Percentiles rank a stretch among this genome's conserved stretches.
Conservation (phyloP, 1,140 invertebrate species). For the Drosophila burlai region DNA sequence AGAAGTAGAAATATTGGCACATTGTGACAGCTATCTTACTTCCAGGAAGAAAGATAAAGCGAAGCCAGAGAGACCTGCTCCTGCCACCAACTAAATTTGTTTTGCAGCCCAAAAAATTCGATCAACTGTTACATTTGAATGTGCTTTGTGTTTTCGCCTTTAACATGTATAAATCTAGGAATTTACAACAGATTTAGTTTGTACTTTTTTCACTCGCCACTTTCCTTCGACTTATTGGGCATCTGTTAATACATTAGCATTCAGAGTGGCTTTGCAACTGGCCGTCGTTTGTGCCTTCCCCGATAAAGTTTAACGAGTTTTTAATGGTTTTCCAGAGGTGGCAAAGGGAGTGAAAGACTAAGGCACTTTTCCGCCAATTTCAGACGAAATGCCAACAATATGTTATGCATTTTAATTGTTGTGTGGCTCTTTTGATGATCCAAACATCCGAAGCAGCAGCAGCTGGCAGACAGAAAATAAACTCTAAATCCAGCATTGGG, state of each 20-base stretch:
- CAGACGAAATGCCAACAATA: slow-evolving; percentile 16
- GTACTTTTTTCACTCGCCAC: not conserved
- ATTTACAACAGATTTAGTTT: slow-evolving; percentile 8
- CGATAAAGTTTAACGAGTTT: slow-evolving; percentile 21
- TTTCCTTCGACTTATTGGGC: not conserved
- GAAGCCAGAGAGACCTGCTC: not conserved
- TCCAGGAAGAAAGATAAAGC: slow-evolving; percentile 17
- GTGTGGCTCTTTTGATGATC: slow-evolving; percentile 17
- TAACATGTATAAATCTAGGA: slow-evolving; percentile 7
- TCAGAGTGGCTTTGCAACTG: slow-evolving; percentile 4
- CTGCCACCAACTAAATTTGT: slow-evolving; percentile 10
- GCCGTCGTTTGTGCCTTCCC: not conserved
- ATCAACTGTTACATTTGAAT: slow-evolving; percentile 8
- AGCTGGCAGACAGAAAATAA: slow-evolving; percentile 14
- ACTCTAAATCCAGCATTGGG: slow-evolving; percentile 17
- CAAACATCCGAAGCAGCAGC: slow-evolving; percentile 11
- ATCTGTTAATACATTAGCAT: slow-evolving; percentile 8
- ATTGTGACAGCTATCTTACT: slow-evolving; percentile 20
- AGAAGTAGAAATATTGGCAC: slow-evolving; percentile 9
- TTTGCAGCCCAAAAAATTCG: slow-evolving; percentile 2
- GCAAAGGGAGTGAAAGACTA: not conserved
- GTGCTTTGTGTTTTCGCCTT: not conserved
- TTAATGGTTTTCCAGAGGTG: slow-evolving; percentile 9
- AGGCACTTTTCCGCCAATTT: slow-evolving; percentile 10
- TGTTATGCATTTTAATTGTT: slow-evolving; percentile 26